Evolutionary conservation across 2,113 vertebrate species (phyloP).

Genomic region (Centropristis striata): DNA sequence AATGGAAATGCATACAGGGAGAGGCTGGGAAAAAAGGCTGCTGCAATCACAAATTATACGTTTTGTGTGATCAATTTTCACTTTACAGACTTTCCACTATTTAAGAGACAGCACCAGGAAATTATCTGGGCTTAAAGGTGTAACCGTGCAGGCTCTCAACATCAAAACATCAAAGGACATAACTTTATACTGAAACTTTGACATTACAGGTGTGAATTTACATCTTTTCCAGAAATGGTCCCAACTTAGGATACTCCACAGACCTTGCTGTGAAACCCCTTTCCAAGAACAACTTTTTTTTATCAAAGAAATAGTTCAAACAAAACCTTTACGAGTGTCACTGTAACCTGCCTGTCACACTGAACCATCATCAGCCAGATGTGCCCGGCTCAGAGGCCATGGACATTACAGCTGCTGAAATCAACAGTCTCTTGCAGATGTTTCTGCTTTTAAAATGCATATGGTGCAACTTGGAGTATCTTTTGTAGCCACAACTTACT

Average conservation of each 20-base stretch:
- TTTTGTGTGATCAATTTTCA: neutral
- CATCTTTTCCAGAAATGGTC: neutral
- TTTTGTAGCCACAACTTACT: slow-evolving; percentile 26
- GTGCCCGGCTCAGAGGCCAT: slow-evolving; percentile 9
- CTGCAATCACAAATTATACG: neutral
- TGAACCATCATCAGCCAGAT: slow-evolving; percentile 26
- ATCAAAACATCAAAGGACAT: neutral
- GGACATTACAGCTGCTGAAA: neutral
- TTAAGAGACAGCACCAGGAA: neutral
- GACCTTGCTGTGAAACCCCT: slow-evolving; percentile 4
- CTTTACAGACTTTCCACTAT: neutral
- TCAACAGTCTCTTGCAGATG: slow-evolving; percentile 10
- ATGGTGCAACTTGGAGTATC: neutral
- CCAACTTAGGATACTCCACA: neutral
- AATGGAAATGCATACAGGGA: slow-evolving; percentile 13
- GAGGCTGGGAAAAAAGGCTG: neutral
- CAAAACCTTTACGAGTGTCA: slow-evolving; percentile 11
- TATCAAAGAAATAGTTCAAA: neutral
- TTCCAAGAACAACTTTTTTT: neutral
- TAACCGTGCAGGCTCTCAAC: neutral
- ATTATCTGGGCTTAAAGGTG: neutral
- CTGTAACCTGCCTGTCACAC: slow-evolving; percentile 35
- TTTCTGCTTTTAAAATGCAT: slow-evolving; percentile 25
- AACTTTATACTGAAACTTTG: neutral
- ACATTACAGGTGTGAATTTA: neutral